Conservation (phyloP, 2,113 vertebrate genomes). For the Neopipo cinnamomea region DNA sequence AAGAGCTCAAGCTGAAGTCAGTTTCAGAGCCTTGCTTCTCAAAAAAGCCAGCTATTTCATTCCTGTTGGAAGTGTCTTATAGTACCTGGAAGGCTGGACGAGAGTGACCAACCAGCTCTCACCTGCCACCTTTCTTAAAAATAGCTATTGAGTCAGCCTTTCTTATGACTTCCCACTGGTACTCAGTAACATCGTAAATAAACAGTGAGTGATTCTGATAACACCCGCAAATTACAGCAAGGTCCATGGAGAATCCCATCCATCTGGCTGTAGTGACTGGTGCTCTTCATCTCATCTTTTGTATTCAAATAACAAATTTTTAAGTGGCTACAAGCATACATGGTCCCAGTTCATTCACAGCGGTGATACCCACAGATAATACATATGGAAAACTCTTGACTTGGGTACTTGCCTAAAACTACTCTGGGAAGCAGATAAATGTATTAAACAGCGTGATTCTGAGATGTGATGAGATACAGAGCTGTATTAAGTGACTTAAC, state of each 20-base stretch:
- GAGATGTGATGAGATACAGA: not conserved
- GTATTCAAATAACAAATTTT: not conserved
- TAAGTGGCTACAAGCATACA: not conserved
- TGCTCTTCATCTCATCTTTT: not conserved
- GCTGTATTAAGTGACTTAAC: not conserved
- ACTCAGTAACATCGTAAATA: constrained; percentile 49
- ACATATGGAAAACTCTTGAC: not conserved
- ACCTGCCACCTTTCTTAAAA: constrained; percentile 54
- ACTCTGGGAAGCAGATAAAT: not conserved
- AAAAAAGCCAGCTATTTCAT: constrained; percentile 22
- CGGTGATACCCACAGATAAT: not conserved
- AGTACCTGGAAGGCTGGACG: constrained; percentile 6
- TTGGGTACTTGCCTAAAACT: not conserved
- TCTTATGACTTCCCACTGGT: constrained; percentile 21
- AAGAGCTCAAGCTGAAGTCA: not conserved
- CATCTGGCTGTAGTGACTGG: not conserved
- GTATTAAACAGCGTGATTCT: not conserved
- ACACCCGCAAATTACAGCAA: not conserved
- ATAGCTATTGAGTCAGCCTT: constrained; percentile 28
- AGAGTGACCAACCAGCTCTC: constrained; percentile 8
- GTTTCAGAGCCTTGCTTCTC: not conserved
- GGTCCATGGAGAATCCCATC: not conserved
- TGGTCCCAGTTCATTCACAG: not conserved
- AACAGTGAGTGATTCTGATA: constrained; percentile 14
- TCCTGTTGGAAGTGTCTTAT: not conserved